A percentile compares a stretch with the other conserved stretches of the same genome.
Conservation (phyloP, 1,140 invertebrate species). For the Geopemphigus sp. region DNA sequence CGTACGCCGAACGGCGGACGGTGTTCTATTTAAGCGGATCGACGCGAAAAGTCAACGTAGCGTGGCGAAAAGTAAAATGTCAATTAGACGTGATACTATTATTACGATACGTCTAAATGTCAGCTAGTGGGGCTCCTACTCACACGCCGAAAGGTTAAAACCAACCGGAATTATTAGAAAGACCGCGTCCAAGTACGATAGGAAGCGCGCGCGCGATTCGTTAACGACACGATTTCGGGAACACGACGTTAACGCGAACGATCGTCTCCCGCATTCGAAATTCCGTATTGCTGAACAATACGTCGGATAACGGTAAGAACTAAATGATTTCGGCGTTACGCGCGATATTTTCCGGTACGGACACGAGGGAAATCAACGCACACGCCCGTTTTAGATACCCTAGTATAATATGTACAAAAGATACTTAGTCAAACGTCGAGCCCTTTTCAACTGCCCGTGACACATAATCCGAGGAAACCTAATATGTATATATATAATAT, state of each 20-base stretch:
- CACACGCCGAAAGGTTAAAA: constrained; percentile 13
- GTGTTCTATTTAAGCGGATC: neutral
- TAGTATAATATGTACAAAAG: too few relatives aligned
- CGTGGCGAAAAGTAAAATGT: constrained; percentile 8
- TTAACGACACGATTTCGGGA: neutral
- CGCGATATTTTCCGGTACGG: neutral
- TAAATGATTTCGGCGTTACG: neutral
- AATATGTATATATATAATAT: neutral
- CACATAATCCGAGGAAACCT: neutral
- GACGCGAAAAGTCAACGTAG: neutral
- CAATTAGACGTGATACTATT: constrained; percentile 31
- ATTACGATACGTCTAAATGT: constrained; percentile 28
- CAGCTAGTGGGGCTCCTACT: neutral
- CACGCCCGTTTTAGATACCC: neutral
- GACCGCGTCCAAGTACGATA: neutral
- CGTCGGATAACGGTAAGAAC: too few relatives aligned
- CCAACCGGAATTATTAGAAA: neutral
- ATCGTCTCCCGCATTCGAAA: too few relatives aligned
- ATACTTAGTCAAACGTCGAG: constrained; percentile 12
- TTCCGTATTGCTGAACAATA: too few relatives aligned
- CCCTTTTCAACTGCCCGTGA: neutral
- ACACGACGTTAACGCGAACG: too few relatives aligned
- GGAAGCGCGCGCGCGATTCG: neutral
- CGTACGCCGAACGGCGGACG: neutral
- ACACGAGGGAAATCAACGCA: constrained; percentile 28